These are phyloP conservation scores for Carapus acus DNA, from an alignment of 2,797 vertebrate genomes.

Conservation along the genomic window DNA sequence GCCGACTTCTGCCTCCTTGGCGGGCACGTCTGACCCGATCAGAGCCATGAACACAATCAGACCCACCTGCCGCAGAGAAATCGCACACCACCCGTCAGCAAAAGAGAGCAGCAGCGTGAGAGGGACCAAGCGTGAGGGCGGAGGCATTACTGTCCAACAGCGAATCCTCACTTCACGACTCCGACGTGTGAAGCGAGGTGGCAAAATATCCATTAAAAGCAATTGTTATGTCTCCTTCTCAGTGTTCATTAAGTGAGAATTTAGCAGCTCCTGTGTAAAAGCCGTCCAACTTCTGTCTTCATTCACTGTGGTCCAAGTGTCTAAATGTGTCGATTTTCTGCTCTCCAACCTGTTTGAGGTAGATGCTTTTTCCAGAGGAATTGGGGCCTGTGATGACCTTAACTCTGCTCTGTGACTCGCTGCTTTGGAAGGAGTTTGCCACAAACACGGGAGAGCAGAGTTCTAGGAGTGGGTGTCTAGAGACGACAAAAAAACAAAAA, in stretches of 20 bases:
- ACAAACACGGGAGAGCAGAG: conserved; percentile 88
- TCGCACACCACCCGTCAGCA: conserved; percentile 8
- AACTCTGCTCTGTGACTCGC: conserved; percentile 75
- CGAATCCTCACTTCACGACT: neutral
- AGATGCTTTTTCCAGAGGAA: conserved; percentile 96
- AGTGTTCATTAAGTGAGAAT: conserved; percentile 6
- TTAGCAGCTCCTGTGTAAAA: neutral
- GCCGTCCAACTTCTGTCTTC: too few species aligned
- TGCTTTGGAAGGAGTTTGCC: conserved; percentile 81
- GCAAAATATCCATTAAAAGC: conserved; percentile 1
- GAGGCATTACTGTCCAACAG: neutral
- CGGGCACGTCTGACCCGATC: conserved; percentile 92
- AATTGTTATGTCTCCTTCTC: neutral
- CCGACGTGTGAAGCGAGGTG: neutral
- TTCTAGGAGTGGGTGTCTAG: conserved; percentile 90
- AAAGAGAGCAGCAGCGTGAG: neutral
- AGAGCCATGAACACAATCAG: conserved; percentile 96
- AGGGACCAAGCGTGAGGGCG: neutral
- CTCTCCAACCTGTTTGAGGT: conserved; percentile 86
- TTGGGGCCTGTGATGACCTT: conserved; percentile 95
- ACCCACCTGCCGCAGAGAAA: conserved; percentile 74
- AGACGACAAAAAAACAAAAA: neutral
- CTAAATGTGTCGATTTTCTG: neutral
- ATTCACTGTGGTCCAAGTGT: too few species aligned
- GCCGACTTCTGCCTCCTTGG: conserved; percentile 88